A percentile compares a stretch with the other conserved stretches of the same genome.
These are phyloP conservation scores for Bambusicola thoracicus DNA, from an alignment of 2,113 vertebrate species.

Conservation along the genomic window DNA sequence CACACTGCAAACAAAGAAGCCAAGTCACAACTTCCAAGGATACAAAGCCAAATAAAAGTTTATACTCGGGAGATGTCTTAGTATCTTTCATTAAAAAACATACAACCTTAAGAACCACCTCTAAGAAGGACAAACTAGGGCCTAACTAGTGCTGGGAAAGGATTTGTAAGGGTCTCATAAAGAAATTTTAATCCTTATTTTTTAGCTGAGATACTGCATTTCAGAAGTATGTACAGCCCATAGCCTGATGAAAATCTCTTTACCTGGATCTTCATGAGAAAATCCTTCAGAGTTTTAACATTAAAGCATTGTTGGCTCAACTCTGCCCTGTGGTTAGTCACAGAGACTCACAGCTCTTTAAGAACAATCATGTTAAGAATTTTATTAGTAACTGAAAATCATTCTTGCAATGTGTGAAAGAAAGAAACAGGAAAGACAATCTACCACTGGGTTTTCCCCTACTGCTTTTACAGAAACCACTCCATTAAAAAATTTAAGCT, in stretches of 20 bases:
- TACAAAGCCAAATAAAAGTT: conserved; percentile 42
- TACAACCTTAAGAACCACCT: conserved; percentile 34
- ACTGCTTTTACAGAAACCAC: not conserved
- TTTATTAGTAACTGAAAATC: not conserved
- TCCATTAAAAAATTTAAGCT: not conserved
- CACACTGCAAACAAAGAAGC: conserved; percentile 62
- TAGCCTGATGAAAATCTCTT: not conserved
- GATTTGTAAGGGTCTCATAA: not conserved
- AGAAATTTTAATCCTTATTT: not conserved
- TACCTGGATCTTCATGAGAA: not conserved
- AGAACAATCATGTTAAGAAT: not conserved
- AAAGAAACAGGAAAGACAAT: not conserved
- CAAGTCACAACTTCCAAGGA: conserved; percentile 46
- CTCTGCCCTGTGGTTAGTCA: not conserved
- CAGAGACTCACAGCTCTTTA: not conserved
- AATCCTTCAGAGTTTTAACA: not conserved
- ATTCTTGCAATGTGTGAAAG: not conserved
- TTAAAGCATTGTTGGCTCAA: conserved; percentile 14
- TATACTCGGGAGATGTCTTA: conserved; percentile 49
- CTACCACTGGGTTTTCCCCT: not conserved
- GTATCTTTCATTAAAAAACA: conserved; percentile 36
- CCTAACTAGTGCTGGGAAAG: not conserved
- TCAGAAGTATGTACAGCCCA: not conserved
- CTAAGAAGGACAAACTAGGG: conserved; percentile 8
- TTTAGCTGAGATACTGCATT: conserved; percentile 2